Percentiles rank a stretch among this genome's conserved stretches.
phyloP scores from a whole-genome alignment of 2,113 vertebrate species.

The Harpagus bidentatus region DNA sequence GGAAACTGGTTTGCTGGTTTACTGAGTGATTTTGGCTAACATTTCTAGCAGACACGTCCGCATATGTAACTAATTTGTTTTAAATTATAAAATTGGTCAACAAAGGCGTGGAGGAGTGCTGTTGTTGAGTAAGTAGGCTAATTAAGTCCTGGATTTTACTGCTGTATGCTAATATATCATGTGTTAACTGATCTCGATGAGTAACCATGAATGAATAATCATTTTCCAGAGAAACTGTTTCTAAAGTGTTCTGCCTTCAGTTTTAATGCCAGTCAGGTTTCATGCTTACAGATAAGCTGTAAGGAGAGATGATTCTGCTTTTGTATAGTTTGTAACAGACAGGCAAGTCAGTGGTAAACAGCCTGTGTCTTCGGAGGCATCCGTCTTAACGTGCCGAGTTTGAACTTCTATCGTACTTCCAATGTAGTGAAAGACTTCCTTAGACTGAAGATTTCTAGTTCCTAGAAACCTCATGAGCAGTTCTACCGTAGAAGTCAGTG shows the following conservation, averaged over 20 bases:
- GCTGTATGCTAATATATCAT: accelerated
- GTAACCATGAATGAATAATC: background rate
- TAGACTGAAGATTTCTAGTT: background rate
- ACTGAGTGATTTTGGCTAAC: background rate
- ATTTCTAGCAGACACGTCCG: accelerated
- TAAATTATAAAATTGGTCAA: background rate
- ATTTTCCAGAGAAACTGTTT: background rate
- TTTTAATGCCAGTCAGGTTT: background rate
- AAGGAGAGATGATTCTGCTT: background rate
- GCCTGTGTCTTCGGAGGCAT: background rate
- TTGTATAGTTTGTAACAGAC: background rate
- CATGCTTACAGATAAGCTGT: background rate
- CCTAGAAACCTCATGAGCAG: background rate
- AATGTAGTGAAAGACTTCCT: background rate
- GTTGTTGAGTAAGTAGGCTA: background rate
- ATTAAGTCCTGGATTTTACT: background rate
- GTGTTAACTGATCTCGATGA: background rate
- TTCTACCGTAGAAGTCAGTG: background rate
- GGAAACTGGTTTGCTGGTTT: background rate
- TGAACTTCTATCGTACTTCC: background rate
- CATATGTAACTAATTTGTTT: background rate
- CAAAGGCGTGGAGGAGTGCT: background rate
- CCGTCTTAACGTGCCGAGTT: accelerated
- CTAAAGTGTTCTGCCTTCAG: background rate
- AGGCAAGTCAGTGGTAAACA: background rate